Percentiles rank a stretch among this genome's conserved stretches.
These are phyloP conservation scores for Eulemur macaco DNA, from an alignment of 2,113 vertebrate species.

Conservation along the genomic window DNA sequence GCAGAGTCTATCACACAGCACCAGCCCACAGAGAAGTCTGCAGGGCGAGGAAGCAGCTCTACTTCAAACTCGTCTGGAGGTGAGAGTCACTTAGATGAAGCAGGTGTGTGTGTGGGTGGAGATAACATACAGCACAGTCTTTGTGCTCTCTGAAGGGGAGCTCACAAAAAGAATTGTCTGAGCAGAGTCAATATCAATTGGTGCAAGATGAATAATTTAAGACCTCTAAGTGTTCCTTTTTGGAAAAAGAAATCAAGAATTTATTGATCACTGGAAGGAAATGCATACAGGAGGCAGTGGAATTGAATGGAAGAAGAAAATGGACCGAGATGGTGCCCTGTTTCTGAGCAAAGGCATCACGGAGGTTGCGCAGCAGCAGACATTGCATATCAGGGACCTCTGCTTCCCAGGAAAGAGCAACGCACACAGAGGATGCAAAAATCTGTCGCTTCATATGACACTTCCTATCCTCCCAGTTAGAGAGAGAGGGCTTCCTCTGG, in stretches of 20 bases:
- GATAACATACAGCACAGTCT: neutral
- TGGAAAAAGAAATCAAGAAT: conserved; percentile 18
- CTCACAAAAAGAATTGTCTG: neutral
- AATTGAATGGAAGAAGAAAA: neutral
- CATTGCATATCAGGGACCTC: neutral
- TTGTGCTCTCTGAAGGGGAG: neutral
- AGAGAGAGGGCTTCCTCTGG: neutral
- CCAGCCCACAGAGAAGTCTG: neutral
- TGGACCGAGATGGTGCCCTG: neutral
- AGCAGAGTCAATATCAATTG: neutral
- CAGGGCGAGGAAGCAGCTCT: neutral
- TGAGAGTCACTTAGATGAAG: neutral
- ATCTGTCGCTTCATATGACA: neutral
- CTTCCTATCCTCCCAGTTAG: neutral
- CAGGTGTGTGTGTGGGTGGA: neutral
- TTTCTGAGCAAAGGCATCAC: neutral
- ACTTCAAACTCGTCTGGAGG: neutral
- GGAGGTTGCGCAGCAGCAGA: neutral
- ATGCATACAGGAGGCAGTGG: neutral
- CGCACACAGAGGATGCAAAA: too few relatives aligned
- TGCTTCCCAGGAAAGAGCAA: neutral
- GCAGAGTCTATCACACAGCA: neutral
- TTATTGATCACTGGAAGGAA: neutral
- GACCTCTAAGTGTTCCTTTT: conserved; percentile 27
- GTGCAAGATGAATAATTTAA: conserved; percentile 38